Conservation (phyloP, 2,797 vertebrate genomes). For the Sebastes steindachneri region DNA sequence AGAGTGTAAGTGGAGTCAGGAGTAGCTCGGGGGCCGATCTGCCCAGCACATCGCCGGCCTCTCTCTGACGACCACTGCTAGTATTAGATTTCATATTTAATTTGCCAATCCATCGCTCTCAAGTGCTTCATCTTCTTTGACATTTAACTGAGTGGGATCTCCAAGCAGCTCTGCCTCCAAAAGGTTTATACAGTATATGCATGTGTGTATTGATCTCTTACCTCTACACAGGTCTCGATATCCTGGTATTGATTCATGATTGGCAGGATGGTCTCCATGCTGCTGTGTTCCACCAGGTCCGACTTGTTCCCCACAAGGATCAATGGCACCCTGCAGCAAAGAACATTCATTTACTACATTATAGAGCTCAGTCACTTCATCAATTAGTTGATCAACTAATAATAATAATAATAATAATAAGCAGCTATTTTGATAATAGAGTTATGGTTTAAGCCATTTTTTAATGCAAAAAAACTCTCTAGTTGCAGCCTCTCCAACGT, state of each 20-base stretch:
- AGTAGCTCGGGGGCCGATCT: background rate
- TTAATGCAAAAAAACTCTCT: background rate
- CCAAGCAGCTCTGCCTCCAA: background rate
- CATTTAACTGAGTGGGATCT: background rate
- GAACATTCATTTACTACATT: background rate
- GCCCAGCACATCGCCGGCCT: background rate
- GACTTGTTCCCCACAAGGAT: conserved; percentile 99
- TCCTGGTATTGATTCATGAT: conserved; percentile 99
- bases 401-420: background rate
- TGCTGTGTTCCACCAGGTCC: conserved; percentile 98
- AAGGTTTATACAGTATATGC: background rate
- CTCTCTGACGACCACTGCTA: background rate
- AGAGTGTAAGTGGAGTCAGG: conserved; percentile 39
- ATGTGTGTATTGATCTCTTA: conserved; percentile 62
- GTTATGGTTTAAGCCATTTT: background rate
- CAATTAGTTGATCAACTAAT: background rate
- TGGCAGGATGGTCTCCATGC: conserved; percentile 98
- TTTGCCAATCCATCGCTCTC: conserved; percentile 1
- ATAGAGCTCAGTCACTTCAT: background rate
- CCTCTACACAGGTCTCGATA: conserved; percentile 99
- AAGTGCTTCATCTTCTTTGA: background rate
- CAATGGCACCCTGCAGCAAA: conserved; percentile 89
- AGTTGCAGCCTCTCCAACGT: background rate
- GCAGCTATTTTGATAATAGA: background rate
- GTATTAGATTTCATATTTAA: conserved; percentile 19